Conservation (phyloP, 1,140 invertebrate genomes). For the Gryllus bimaculatus region DNA sequence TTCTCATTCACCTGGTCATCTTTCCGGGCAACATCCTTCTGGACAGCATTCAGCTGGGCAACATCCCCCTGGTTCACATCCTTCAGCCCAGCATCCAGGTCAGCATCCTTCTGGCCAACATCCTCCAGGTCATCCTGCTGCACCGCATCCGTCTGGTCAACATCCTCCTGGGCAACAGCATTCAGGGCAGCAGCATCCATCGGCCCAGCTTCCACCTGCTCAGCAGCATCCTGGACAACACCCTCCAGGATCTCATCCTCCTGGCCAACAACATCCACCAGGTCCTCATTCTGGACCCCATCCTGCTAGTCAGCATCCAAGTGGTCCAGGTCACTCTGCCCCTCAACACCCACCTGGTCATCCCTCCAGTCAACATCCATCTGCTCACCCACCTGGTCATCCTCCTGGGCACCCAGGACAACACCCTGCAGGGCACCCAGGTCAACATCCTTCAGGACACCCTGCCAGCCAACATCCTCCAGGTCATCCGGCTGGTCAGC, state of each 20-base stretch:
- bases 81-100: constrained; percentile 23
- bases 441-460: neutral
- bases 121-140: constrained; percentile 21
- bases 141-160: constrained; percentile 24
- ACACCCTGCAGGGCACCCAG: neutral
- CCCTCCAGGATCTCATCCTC: constrained; percentile 21
- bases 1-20: neutral
- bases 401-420: neutral
- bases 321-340: neutral
- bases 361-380: neutral
- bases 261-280: neutral
- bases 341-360: neutral
- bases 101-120: constrained; percentile 24
- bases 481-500: neutral
- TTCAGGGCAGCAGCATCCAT: constrained; percentile 20
- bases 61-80: constrained; percentile 20
- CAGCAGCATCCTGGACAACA: constrained; percentile 19
- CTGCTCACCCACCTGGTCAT: neutral
- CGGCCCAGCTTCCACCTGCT: constrained; percentile 15
- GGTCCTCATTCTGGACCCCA: neutral
- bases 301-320: neutral
- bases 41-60: constrained; percentile 20
- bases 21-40: constrained; percentile 17
- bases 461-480: neutral
- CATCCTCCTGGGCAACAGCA: constrained; percentile 21